Base-by-base conservation (phyloP, 2,797 vertebrate genomes). In the Steatocranus sp. region DNA sequence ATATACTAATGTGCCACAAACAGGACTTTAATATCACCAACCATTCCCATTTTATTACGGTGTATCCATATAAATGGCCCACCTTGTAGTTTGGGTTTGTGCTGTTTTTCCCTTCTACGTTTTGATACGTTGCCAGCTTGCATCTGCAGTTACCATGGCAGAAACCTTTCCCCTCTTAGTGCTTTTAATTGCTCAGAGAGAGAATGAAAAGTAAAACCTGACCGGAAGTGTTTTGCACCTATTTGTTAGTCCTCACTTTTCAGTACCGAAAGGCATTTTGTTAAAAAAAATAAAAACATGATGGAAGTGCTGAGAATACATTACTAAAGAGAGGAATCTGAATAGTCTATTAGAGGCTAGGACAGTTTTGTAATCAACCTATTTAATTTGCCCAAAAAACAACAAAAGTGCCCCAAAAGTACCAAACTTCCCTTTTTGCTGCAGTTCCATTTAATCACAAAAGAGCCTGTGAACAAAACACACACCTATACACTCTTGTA, bases 391-490 rank as follows among this genome's bases (percentile, higher is more conserved):
- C 50, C 20, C 18, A 20, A 66, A 50, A 85, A 80, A 9, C 36
- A 77, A 12, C 10, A 79, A 46, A 76, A 68, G 76, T 11, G 53
- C 18, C n/a, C 83, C 79, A 73, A 82, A 74, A 68, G 17, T 18
- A 70, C 17, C 11, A 34, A 81, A 88, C 74, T 53, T 81, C 36
- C 32, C 17, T 81, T 50, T 76, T 56, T 86, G 66, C 83, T 80
- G 76, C 73, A 82, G 76, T 77, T 41, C 81, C 79, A 78, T 87
- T 86, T 78, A 87, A 84, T 86, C 80, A 86, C 83, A 81, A 84
- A 84, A 81, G 56, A 84, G 75, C 30, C 11, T 27, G 7, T 43
- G 61, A 85, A 51, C 75, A 79, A 82, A 75, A 79, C 38, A 76
- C 80, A 75, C 49, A 66, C 15, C 12, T 7, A 32, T 32, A 32